Evolutionary conservation across 2,797 vertebrate genomes (phyloP).

Genomic region (Premnoplex brunnescens): DNA sequence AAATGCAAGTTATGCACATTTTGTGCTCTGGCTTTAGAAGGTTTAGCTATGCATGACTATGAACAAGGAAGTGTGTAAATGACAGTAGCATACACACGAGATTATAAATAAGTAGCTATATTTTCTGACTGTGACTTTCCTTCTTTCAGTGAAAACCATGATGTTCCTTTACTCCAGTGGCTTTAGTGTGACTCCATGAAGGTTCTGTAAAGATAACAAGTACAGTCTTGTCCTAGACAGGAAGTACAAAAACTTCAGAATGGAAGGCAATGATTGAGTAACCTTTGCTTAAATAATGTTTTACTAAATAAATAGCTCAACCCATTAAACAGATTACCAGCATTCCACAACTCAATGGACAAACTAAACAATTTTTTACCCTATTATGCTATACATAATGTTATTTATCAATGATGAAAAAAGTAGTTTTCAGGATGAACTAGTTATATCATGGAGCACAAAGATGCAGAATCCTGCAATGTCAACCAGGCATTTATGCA

Average conservation of each 20-base stretch:
- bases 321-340: neutral
- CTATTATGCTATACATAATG: neutral
- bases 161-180: neutral
- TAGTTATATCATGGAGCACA: neutral
- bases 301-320: neutral
- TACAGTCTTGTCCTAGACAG: neutral
- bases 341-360: neutral
- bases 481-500: too few species aligned
- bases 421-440: neutral
- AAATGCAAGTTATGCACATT: neutral
- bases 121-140: neutral
- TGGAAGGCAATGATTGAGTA: neutral
- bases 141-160: neutral
- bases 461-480: neutral
- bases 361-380: neutral
- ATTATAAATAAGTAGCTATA: neutral
- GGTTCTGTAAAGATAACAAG: neutral
- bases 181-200: neutral
- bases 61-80: neutral
- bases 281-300: neutral
- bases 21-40: neutral
- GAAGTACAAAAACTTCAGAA: neutral
- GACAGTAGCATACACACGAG: neutral
- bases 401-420: neutral
- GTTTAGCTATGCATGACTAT: neutral